Evolutionary conservation across 64 coral and sea anemone species (phyloP).

Genomic region (Cladopsammia gracilis): DNA sequence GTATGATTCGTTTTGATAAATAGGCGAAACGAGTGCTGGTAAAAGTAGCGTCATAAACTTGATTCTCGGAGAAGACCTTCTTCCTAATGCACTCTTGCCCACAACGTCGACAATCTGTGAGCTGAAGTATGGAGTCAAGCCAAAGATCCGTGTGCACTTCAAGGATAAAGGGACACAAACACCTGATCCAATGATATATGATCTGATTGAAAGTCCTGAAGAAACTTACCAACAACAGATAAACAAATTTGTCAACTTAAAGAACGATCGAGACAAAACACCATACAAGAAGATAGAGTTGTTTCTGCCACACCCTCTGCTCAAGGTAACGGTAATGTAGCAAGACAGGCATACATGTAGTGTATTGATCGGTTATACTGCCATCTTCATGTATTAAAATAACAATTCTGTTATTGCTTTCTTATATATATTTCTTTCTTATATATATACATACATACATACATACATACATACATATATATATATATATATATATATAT

Average conservation of each 20-base stretch:
- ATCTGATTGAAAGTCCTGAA: background rate
- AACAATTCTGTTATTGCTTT: no score
- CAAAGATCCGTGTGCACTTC: background rate
- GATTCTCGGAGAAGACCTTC: constrained; percentile 6
- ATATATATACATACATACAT: no score
- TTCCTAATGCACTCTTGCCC: background rate
- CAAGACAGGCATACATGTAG: no score
- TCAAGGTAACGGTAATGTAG: constrained; percentile 3
- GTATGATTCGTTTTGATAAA: background rate
- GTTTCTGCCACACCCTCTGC: constrained; percentile 37
- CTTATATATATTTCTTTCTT: no score
- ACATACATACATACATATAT: no score
- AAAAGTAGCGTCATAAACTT: constrained; percentile 28
- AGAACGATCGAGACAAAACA: background rate
- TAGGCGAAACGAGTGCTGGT: constrained; percentile 19
- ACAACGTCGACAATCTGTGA: constrained; percentile 21
- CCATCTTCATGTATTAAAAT: no score
- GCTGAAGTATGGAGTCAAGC: background rate
- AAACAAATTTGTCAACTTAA: background rate
- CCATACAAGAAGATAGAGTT: constrained; percentile 51
- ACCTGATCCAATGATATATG: background rate
- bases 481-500: no score
- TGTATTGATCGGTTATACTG: no score
- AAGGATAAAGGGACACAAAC: background rate
- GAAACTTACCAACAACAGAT: constrained; percentile 26